Conservation (phyloP, 1,140 invertebrate genomes). For the Drosophila lacteicornis region DNA sequence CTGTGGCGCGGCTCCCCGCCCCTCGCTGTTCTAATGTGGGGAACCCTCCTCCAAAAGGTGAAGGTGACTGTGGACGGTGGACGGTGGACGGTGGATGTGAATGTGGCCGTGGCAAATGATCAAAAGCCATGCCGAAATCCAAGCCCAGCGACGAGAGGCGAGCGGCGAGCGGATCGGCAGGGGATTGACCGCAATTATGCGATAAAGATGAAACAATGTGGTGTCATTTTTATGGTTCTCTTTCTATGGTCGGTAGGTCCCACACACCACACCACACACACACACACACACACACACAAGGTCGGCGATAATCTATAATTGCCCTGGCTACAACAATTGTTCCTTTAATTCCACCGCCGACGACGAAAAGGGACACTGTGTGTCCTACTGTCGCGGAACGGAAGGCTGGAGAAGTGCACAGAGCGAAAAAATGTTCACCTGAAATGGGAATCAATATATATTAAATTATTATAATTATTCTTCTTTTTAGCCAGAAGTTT, state of each 20-base stretch:
- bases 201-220: conserved; percentile 83
- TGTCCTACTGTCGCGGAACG: conserved; percentile 61
- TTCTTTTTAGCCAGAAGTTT: no score
- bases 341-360: conserved; percentile 68
- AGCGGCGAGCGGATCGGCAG: conserved; percentile 21
- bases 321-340: conserved; percentile 75
- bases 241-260: conserved; percentile 36
- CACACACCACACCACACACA: not conserved
- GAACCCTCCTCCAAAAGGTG: conserved; percentile 13
- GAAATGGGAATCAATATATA: not conserved
- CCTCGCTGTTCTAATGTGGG: conserved; percentile 47
- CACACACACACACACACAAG: conserved; percentile 24
- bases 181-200: conserved; percentile 81
- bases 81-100: conserved; percentile 7
- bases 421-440: not conserved
- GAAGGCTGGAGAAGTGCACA: conserved; percentile 11
- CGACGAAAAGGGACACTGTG: conserved; percentile 38
- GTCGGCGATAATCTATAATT: conserved; percentile 79
- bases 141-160: conserved; percentile 30
- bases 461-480: not conserved
- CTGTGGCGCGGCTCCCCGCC: conserved; percentile 8
- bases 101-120: conserved; percentile 75
- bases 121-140: conserved; percentile 47
- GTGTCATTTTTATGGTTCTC: conserved; percentile 80
- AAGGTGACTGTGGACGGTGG: conserved; percentile 6